Base-by-base conservation (phyloP, 2,797 vertebrate genomes). In the Neosilurus hyrtlii region DNA sequence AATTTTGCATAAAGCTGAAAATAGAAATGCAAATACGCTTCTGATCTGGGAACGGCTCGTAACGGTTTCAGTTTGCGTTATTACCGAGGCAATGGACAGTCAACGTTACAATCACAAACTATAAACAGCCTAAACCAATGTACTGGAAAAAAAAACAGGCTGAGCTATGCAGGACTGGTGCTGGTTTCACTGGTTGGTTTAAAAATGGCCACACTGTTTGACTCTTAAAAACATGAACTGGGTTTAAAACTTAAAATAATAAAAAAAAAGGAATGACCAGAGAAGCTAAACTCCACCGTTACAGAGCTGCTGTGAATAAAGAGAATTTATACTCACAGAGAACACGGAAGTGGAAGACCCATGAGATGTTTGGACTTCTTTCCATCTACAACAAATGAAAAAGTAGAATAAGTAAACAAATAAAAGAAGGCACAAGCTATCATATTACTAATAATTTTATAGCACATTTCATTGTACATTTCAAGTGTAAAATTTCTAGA, bases 311-410 rank as follows among this genome's bases (percentile, higher is more conserved):
- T 62, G 9, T 15, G 49, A 49, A 77, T 51, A 35, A 49, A 77
- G 26, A 35, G 9, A 65, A 9, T 56, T 37, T 14, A 61, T 84
- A 97, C 97, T 97, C 90, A 98, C 98, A 98, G 80, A 97, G 90
- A 0, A 99, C 98, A n/a, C 98, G 95, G 88, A 98, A 94, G 90
- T 99, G 98, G 77, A 99, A 99, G 54, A 99, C 90, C 96, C 96
- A 98, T 1, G 98, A 99, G 90, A 99, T 99, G 89, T 99, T 98
- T 62, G 98, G 98, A 92, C 98, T 99, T 81, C 98, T 92, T 84
- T 99, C 98, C 98, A 99, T 99, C 98, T 99, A 90, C 12, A 77
- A 67, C 68, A 74, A 56, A 35, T 20, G 74, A 70, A 15, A 65
- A 57, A 75, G 8, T 9, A 75, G 22, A 18, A 0, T 0, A 35